phyloP scores from a whole-genome alignment of 2,888 invertebrate species.

The Acanthopleura granulata region DNA sequence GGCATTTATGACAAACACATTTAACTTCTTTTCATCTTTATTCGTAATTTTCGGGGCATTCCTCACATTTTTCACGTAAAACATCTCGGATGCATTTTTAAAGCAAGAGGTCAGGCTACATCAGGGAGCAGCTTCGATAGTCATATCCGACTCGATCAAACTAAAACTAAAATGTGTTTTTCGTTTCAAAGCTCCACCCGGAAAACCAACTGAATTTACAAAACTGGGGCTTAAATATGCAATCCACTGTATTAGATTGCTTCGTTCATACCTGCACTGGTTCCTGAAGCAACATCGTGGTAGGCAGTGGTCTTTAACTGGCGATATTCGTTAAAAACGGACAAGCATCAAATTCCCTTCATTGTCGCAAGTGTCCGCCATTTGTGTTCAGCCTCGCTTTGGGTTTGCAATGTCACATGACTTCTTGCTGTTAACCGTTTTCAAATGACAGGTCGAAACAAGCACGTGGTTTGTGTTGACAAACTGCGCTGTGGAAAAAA shows the following conservation, averaged over 20 bases:
- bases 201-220: not conserved
- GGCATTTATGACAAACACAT: too few species aligned
- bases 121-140: too few species aligned
- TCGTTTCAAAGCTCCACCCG: slow-evolving; percentile 1
- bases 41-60: too few species aligned
- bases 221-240: not conserved
- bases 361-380: slow-evolving; percentile 22
- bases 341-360: slow-evolving; percentile 21
- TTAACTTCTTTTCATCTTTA: too few species aligned
- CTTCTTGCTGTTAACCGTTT: not conserved
- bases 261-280: slow-evolving; percentile 50
- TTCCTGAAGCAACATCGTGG: slow-evolving; percentile 51
- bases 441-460: not conserved
- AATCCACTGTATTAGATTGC: not conserved
- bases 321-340: not conserved
- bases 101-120: too few species aligned
- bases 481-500: not conserved
- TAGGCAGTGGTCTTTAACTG: not conserved
- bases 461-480: not conserved
- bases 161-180: not conserved
- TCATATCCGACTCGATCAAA: not conserved
- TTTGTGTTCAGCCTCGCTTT: slow-evolving; percentile 23
- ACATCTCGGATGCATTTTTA: too few species aligned
- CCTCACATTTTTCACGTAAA: too few species aligned
- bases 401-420: slow-evolving; percentile 12